Percentiles rank a stretch among this genome's conserved stretches.
Conservation (phyloP, 1,140 invertebrate genomes). For the Drosophila murphyi region DNA sequence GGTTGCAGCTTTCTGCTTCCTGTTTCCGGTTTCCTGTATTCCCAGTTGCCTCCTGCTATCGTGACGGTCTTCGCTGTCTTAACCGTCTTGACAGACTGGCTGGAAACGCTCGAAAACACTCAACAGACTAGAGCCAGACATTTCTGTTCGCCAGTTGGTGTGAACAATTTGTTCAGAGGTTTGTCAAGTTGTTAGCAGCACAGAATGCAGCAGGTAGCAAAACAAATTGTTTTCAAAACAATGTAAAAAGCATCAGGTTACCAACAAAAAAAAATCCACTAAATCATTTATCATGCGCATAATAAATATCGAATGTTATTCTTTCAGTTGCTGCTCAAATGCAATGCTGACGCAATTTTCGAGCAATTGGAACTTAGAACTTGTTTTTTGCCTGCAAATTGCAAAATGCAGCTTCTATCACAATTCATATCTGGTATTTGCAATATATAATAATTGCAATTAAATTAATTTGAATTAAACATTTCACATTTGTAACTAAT, state of each 20-base stretch:
- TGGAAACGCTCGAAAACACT: neutral
- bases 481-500: no score
- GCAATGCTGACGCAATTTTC: neutral
- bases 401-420: no score
- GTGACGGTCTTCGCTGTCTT: neutral
- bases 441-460: no score
- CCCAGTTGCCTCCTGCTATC: slow-evolving; percentile 11
- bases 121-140: neutral
- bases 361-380: neutral
- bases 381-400: no score
- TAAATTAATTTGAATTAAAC: no score
- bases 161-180: no score
- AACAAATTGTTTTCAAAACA: neutral
- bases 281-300: neutral
- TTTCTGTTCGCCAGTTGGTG: no score
- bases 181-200: no score
- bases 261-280: neutral
- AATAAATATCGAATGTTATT: neutral
- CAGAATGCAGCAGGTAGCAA: neutral
- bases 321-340: neutral
- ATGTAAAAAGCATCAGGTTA: neutral
- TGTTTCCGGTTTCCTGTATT: neutral
- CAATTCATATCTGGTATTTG: no score
- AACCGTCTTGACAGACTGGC: no score
- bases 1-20: slow-evolving; percentile 23